Evolutionary conservation across 1,140 invertebrate species (phyloP).

Genomic region (Akabosia matsudoensis): DNA sequence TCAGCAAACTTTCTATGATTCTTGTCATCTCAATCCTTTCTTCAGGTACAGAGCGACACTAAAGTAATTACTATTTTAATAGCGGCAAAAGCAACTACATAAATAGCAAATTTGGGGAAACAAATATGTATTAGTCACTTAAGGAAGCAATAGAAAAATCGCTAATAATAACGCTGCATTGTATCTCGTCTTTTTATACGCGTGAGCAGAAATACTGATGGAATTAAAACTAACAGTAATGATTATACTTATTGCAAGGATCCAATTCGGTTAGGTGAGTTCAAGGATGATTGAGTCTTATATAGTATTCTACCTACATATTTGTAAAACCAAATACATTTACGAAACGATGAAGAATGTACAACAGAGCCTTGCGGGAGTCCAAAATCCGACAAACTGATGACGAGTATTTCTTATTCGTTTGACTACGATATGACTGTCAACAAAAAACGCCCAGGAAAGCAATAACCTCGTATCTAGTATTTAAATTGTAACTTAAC

Average conservation of each 20-base stretch:
- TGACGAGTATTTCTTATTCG: too few species aligned
- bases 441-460: too few species aligned
- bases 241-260: background rate
- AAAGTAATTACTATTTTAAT: background rate
- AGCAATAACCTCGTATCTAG: too few species aligned
- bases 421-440: too few species aligned
- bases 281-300: background rate
- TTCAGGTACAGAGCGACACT: slow-evolving; percentile 18
- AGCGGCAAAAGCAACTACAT: background rate
- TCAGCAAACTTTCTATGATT: background rate
- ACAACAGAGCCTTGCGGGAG: too few species aligned
- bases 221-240: background rate
- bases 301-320: background rate
- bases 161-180: background rate
- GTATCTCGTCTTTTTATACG: background rate
- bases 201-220: background rate
- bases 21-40: slow-evolving; percentile 14
- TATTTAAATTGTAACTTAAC: background rate
- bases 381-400: too few species aligned
- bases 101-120: too few species aligned
- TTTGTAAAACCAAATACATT: too few species aligned
- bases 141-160: background rate
- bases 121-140: background rate
- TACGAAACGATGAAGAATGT: too few species aligned
- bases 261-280: background rate